phyloP scores from a whole-genome alignment of 1,140 invertebrate species.

The Maconellicoccus hirsutus region DNA sequence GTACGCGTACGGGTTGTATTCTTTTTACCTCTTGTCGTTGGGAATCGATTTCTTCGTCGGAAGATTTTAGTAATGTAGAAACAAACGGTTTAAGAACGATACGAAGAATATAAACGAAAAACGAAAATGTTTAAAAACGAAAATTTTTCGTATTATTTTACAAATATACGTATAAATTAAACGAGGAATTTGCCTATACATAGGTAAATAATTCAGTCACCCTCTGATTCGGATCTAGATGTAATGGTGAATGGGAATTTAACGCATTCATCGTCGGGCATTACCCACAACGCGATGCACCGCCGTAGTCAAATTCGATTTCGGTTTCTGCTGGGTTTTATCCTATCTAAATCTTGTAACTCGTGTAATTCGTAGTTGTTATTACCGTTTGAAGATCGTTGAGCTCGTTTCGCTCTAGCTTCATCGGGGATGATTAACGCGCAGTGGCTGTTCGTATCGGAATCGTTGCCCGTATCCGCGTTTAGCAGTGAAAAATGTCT shows the following conservation, averaged over 20 bases:
- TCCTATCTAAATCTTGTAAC: conserved; percentile 33
- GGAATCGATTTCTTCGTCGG: too few species aligned
- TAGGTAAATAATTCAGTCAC: not conserved
- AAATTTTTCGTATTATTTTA: not conserved
- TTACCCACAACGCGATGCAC: conserved; percentile 27
- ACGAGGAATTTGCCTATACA: not conserved
- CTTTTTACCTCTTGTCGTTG: too few species aligned
- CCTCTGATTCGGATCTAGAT: not conserved
- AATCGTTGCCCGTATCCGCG: conserved; percentile 43
- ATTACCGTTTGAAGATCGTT: conserved; percentile 45
- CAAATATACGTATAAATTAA: not conserved
- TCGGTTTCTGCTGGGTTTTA: conserved; percentile 23
- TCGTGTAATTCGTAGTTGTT: conserved; percentile 65
- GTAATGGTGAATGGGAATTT: conserved; percentile 24
- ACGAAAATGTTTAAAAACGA: too few species aligned
- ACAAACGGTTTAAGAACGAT: not conserved
- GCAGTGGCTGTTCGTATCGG: conserved; percentile 51
- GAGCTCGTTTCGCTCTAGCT: conserved; percentile 26
- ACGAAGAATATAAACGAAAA: too few species aligned
- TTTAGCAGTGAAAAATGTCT: not conserved
- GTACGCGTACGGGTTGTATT: too few species aligned
- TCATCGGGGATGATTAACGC: conserved; percentile 43
- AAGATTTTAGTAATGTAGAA: too few species aligned
- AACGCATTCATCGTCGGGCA: conserved; percentile 22
- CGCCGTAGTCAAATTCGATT: conserved; percentile 29